Evolutionary conservation across 2,113 vertebrate species (phyloP), one percentile per base, ranked within the genome.

Genomic region (Himantopus leucocephalus): DNA sequence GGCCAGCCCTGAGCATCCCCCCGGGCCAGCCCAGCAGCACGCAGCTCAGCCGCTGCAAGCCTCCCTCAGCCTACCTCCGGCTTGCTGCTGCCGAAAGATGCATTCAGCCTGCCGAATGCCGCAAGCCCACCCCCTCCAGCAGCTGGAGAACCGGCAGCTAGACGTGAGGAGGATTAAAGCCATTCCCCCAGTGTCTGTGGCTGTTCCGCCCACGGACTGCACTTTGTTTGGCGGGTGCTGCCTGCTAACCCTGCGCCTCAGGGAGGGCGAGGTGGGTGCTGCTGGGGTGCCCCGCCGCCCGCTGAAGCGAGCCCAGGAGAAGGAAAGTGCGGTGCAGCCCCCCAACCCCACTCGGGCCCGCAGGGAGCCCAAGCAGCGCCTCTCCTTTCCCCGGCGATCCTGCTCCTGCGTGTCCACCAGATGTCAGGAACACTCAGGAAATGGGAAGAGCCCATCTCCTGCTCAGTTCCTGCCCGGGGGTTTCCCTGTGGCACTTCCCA

Each of bases 181-280:
- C 14, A 45, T 34, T 53, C 20, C 47, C 14, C 13, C 0, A 0
- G 3, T 6, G 55, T 2, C 92, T 4, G 45, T 16, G 34, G 30
- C 48, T 15, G 19, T 12, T 24, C 77, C 6, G 2, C n/a, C 39
- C 6, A 2, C 0, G 0, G 81, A 67, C 8, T 1, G 5, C 6
- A 1, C 22, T 37, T 22, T 2, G 4, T 12, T 17, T 6, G 62
- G 12, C 0, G 18, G 39, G 24, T n/a, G 21, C 70, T 39, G 29
- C 62, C 60, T 24, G 47, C n/a, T 16, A 21, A 8, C 6, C 20
- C 62, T 3, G 13, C 2, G 1, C 23, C 20, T 20, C 5, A 6
- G 14, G 34, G 12, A 32, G 43, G 15, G 67, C 1, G 3, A 3
- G 2, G 13, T 43, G 62, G 39, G 58, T 39, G 67, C 67, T 83